phyloP scores from a whole-genome alignment of 2,888 invertebrate genomes.

The Phalangium opilio region DNA sequence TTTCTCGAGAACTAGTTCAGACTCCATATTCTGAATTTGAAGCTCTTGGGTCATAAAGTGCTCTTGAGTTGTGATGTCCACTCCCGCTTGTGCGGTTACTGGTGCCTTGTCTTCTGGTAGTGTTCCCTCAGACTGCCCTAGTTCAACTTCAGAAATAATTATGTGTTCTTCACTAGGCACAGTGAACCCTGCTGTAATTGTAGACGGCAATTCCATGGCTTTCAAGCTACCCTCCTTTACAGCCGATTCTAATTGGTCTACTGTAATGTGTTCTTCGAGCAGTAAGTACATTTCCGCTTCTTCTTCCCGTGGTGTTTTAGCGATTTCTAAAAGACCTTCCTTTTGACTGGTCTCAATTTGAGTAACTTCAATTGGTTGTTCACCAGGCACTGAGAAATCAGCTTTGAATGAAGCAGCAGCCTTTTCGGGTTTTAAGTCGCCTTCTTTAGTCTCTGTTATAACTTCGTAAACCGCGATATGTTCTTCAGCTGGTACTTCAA shows the following conservation, averaged over 20 bases:
- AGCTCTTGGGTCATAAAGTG: slow-evolving; percentile 7
- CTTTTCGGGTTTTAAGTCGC: slow-evolving; percentile 9
- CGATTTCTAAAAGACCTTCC: slow-evolving; percentile 16
- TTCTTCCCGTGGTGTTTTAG: slow-evolving; percentile 1
- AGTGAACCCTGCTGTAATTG: slow-evolving; percentile 9
- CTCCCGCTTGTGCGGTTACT: slow-evolving; percentile 8
- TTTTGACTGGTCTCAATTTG: slow-evolving; percentile 16
- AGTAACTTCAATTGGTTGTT: slow-evolving; percentile 11
- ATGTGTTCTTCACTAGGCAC: slow-evolving; percentile 15
- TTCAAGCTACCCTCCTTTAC: slow-evolving; percentile 15
- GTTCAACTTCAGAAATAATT: slow-evolving; percentile 10
- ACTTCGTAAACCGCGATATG: slow-evolving; percentile 12
- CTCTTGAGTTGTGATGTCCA: slow-evolving; percentile 15
- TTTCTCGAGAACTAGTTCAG: slow-evolving; percentile 6
- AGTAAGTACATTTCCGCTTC: slow-evolving; percentile 14
- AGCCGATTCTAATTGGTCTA: slow-evolving; percentile 14
- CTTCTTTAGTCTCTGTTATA: slow-evolving; percentile 13
- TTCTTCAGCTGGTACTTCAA: slow-evolving; percentile 12
- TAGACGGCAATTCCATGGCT: slow-evolving; percentile 8
- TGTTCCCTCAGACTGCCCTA: slow-evolving; percentile 4
- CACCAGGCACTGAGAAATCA: slow-evolving; percentile 9
- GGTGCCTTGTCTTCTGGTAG: slow-evolving; percentile 10
- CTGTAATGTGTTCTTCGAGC: slow-evolving; percentile 11
- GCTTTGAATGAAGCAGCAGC: slow-evolving; percentile 15
- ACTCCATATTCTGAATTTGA: slow-evolving; percentile 6